Base-by-base conservation (phyloP, 2,113 vertebrate genomes). In the Laticauda laticaudata region DNA sequence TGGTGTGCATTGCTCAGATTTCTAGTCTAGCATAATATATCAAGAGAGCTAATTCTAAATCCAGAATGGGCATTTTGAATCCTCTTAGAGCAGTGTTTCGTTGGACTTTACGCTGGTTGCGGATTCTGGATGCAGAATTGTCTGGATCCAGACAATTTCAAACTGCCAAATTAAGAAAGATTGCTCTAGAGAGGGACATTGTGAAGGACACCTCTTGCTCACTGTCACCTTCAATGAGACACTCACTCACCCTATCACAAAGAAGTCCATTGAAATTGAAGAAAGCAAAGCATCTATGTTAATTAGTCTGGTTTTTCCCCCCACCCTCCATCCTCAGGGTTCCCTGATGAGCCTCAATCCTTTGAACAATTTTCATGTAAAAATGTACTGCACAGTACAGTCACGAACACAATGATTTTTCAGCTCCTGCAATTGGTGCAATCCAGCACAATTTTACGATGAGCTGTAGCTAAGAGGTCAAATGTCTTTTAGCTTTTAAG, bases 391-490 rank as follows among this genome's bases (percentile, higher is more conserved):
- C 39, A 88, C 23, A 54, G 18, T 69, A 59, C 26, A 69, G 48
- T 12, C 64, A 55, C 29, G 2, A 87, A 87, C 26, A 91, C 86
- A n/a, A 8, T 29, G 20, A 92, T 93, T 91, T 90, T 26, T 94
- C 61, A 85, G 15, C 0, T 15, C 64, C 15, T 5, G 24, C 18
- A 21, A 6, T 34, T 9, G 0, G 61, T 94, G 93, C 20, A 75
- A 59, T n/a, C 34, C 5, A 89, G 3, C 91, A 26, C 91, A 43
- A 45, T 90, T 55, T 57, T 93, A 86, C 0, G 86, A 6, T 10
- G 3, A 51, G 15, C 59, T 94, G 87, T 92, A 92, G 15, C 29
- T 93, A 34, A 88, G 91, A 95, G 4, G 55, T 61, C 90, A 61
- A 21, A 81, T 89, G 81, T 81, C 23, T 55, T 87, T 87, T 12